phyloP scores from a whole-genome alignment of 37 sponge, comb jelly and placozoan genomes.

The Geodia barretti region DNA sequence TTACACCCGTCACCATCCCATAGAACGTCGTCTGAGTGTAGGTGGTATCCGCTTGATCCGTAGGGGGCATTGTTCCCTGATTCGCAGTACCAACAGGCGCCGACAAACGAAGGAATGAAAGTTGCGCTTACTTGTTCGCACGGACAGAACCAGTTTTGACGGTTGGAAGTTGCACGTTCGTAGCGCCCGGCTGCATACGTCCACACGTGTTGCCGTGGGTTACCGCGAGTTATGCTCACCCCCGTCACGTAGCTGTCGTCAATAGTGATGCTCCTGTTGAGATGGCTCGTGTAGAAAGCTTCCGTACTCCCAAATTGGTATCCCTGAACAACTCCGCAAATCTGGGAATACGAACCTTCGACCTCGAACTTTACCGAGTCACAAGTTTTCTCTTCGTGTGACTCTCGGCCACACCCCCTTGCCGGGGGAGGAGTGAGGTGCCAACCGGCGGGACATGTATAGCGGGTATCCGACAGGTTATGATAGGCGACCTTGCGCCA shows the following conservation, averaged over 20 bases:
- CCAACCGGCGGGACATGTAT: background rate
- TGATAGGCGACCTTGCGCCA: background rate
- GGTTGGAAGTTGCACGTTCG: background rate
- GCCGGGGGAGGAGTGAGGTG: background rate
- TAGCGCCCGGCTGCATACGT: background rate
- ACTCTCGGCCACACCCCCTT: background rate
- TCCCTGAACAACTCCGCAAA: background rate
- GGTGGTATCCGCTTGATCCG: background rate
- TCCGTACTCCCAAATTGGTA: background rate
- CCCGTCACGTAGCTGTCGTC: background rate
- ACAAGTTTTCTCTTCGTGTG: background rate
- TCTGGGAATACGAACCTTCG: background rate
- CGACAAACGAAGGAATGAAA: background rate
- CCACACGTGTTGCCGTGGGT: background rate
- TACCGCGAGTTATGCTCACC: slow-evolving; percentile 12
- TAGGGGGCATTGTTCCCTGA: background rate
- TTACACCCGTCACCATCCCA: background rate
- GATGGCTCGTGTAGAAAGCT: background rate
- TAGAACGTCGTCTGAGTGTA: background rate
- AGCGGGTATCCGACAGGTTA: background rate
- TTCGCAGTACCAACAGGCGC: background rate
- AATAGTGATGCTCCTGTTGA: background rate
- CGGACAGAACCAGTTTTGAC: background rate
- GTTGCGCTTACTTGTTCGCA: background rate
- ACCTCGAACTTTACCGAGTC: background rate